A percentile compares a stretch with the other conserved stretches of the same genome.
Conservation (phyloP, 2,797 vertebrate genomes). For the Paguma larvata region DNA sequence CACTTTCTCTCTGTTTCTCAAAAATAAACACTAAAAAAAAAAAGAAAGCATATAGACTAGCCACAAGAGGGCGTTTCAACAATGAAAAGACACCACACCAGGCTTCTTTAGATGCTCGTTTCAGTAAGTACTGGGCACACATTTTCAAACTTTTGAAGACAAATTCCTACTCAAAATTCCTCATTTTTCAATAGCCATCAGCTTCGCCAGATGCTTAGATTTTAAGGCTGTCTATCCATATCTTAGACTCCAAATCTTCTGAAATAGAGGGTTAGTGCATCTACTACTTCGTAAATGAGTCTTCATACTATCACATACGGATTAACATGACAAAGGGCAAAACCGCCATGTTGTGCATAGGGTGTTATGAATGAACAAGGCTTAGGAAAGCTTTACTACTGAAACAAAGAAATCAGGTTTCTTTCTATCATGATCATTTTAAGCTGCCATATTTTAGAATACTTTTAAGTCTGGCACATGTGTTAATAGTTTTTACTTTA, state of each 20-base stretch:
- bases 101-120: neutral
- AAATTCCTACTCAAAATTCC: constrained; percentile 32
- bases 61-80: constrained; percentile 70
- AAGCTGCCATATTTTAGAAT: constrained; percentile 19
- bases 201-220: constrained; percentile 1
- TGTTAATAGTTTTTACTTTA: constrained; percentile 33
- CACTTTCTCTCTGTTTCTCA: too few relatives aligned
- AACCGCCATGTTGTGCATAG: neutral
- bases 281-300: neutral
- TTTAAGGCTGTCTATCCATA: constrained; percentile 18
- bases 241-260: constrained; percentile 47
- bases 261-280: neutral
- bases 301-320: constrained; percentile 20
- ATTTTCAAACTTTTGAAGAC: constrained; percentile 59
- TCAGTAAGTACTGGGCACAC: neutral
- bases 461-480: neutral
- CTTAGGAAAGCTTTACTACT: neutral
- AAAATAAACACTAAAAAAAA: too few relatives aligned
- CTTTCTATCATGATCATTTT: constrained; percentile 7
- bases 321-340: constrained; percentile 5
- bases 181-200: constrained; percentile 43
- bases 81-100: neutral
- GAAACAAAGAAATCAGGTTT: constrained; percentile 44
- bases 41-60: neutral
- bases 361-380: neutral